Base-by-base conservation (phyloP, 2,113 vertebrate genomes). In the Cettia cetti region DNA sequence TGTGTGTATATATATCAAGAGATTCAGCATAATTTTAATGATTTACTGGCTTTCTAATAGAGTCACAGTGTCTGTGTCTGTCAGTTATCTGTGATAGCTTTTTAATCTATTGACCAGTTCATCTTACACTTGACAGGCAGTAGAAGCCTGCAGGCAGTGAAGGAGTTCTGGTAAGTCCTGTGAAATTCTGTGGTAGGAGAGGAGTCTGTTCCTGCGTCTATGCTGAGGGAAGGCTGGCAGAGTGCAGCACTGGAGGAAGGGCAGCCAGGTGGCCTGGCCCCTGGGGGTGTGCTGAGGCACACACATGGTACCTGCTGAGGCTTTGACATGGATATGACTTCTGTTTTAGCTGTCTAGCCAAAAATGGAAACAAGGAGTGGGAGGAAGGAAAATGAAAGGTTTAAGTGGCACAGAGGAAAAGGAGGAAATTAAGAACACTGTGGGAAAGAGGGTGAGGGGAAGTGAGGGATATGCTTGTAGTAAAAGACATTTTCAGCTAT, bases 181-280 rank as follows among this genome's bases (percentile, higher is more conserved):
- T 37, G 28, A 40, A 69, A 49, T 30, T 71, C 5, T 15, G 21
- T 45, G 31, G 45, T 11, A 26, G 54, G 49, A 49, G 26, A 40
- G 7, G 23, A 42, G 21, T 22, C 13, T 23, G 5, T 21, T 5
- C 15, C 22, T 37, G 20, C 68, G 47, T 16, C 24, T 1, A 0
- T 4, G 14, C 2, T 2, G 16, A 44, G 33, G 42, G n/a, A 79
- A 86, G 23, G 35, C 59, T 50, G 56, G 20, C 54, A 39, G n/a
- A 28, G 31, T 4, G 13, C 5, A 2, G 44, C 2, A 0, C 39
- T 19, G 77, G 40, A 76, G 50, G 23, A 64, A 35, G 39, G 17
- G 37, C 35, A 39, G 11, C 22, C 45, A 14, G 42, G 28, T n/a
- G 35, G 2, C 15, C n/a, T 2, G 63, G 20, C 20, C 31, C n/a